Conservation (phyloP, 2,888 invertebrate genomes). For the Kryphioiulus occultus region DNA sequence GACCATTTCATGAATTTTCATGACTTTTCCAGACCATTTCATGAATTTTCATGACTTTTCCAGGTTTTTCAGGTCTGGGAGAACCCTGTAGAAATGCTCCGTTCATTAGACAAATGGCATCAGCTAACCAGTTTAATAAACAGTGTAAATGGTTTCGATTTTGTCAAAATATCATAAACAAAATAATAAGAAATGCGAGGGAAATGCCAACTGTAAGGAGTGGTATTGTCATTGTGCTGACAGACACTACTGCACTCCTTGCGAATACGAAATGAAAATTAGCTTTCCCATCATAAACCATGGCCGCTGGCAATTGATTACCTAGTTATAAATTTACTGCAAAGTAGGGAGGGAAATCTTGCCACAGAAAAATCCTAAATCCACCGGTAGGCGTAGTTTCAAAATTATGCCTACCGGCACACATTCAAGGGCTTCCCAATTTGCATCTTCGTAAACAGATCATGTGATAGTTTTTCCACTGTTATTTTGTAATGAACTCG, state of each 20-base stretch:
- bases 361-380: not conserved
- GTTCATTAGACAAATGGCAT: not conserved
- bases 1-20: too few relatives aligned
- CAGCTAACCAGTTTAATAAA: not conserved
- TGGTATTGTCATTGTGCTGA: not conserved
- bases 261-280: not conserved
- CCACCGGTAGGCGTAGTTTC: not conserved
- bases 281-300: not conserved
- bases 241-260: not conserved
- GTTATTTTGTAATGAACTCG: not conserved
- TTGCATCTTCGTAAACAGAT: slow-evolving; percentile 34
- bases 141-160: not conserved
- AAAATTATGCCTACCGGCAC: not conserved
- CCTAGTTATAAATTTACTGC: not conserved
- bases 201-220: not conserved
- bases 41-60: too few relatives aligned
- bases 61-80: too few relatives aligned
- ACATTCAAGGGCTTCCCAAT: slow-evolving; percentile 19
- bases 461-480: not conserved
- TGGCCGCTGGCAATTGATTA: not conserved
- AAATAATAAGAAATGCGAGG: not conserved
- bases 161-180: not conserved
- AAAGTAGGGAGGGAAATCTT: not conserved
- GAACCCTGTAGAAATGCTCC: too few relatives aligned
- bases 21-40: too few relatives aligned